These are phyloP conservation scores for Monochamus saltuarius DNA, from an alignment of 1,140 invertebrate genomes.

Conservation along the genomic window DNA sequence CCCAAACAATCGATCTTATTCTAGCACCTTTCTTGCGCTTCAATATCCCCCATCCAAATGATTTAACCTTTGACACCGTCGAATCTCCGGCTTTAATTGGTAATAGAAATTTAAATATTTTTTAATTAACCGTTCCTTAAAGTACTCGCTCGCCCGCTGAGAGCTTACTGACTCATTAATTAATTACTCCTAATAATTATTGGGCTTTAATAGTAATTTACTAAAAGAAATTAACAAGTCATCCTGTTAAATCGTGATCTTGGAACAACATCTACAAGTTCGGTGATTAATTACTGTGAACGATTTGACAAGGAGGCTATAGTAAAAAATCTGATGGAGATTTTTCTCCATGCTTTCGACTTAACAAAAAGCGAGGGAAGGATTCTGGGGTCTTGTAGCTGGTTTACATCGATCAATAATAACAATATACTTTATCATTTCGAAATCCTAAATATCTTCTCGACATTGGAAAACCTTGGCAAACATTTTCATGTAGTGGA, in stretches of 20 bases:
- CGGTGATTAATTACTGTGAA: slow-evolving; percentile 19
- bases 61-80: neutral
- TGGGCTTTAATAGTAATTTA: slow-evolving; percentile 14
- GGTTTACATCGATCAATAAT: no score
- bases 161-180: slow-evolving; percentile 16
- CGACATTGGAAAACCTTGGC: no score
- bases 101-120: slow-evolving; percentile 3
- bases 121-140: neutral
- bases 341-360: neutral
- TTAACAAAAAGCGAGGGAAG: no score
- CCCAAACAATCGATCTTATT: no score
- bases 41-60: no score
- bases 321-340: neutral
- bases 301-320: neutral
- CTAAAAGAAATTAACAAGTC: slow-evolving; percentile 12
- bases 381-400: no score
- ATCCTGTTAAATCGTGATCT: slow-evolving; percentile 14
- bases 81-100: neutral
- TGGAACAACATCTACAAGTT: slow-evolving; percentile 14
- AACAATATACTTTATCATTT: no score
- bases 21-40: no score
- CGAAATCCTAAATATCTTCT: no score
- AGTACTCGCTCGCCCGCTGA: neutral
- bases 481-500: no score
- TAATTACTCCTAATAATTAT: slow-evolving; percentile 18